Percentiles rank a stretch among this genome's conserved stretches.
These are phyloP conservation scores for Anthrax anthrax DNA, from an alignment of 2,888 invertebrate genomes.

Conservation along the genomic window DNA sequence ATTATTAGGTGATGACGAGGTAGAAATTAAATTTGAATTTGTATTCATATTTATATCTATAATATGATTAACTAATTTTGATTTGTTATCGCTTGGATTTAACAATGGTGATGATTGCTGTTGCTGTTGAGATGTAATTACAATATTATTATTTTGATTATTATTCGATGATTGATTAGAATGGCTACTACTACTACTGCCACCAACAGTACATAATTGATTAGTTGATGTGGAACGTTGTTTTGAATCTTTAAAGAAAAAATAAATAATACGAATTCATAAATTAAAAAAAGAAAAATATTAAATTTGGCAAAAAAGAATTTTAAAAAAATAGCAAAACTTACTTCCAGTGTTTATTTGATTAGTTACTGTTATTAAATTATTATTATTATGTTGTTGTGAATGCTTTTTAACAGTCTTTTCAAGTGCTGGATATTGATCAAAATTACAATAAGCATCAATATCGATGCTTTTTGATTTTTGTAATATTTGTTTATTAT, in stretches of 20 bases:
- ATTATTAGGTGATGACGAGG: slow-evolving; percentile 6
- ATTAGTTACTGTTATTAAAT: too few species aligned
- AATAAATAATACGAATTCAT: too few species aligned
- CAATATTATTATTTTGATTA: neutral
- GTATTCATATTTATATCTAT: slow-evolving; percentile 2
- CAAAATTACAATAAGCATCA: slow-evolving; percentile 27
- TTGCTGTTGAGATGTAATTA: neutral
- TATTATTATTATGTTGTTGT: neutral
- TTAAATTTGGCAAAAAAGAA: too few species aligned
- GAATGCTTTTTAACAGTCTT: slow-evolving; percentile 32
- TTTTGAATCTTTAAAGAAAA: neutral
- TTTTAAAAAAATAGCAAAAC: too few species aligned
- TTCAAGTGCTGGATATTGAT: slow-evolving; percentile 36
- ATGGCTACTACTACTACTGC: slow-evolving; percentile 1
- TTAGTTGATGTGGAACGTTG: neutral
- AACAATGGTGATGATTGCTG: slow-evolving; percentile 6
- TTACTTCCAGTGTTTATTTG: too few species aligned
- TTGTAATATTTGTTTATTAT: slow-evolving; percentile 16
- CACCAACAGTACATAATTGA: too few species aligned
- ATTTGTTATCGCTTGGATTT: slow-evolving; percentile 1
- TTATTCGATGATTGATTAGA: neutral
- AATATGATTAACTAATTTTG: slow-evolving; percentile 5
- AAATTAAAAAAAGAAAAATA: too few species aligned
- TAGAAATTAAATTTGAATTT: slow-evolving; percentile 4
- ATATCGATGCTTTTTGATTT: slow-evolving; percentile 34